A percentile compares a stretch with the other conserved stretches of the same genome.
phyloP scores from a whole-genome alignment of 2,113 vertebrate species.

The Leptocoma aspasia region DNA sequence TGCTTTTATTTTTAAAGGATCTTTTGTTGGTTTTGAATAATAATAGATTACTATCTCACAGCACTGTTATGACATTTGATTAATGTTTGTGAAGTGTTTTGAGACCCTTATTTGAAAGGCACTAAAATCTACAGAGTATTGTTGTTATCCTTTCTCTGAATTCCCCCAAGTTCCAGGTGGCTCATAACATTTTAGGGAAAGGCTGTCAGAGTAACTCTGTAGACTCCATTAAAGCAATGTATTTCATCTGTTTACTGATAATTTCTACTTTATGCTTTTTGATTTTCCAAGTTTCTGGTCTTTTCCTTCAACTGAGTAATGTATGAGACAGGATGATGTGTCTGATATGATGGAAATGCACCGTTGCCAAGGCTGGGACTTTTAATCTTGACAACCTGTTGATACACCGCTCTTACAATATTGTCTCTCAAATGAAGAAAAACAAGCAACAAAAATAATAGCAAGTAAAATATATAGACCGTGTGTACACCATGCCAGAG shows the following conservation, averaged over 20 bases:
- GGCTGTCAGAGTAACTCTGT: not conserved
- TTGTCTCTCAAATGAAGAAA: not conserved
- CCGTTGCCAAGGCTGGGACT: not conserved
- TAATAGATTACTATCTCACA: not conserved
- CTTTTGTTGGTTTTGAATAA: not conserved
- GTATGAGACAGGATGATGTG: not conserved
- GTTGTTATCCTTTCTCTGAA: slow-evolving; percentile 24
- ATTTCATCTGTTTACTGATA: not conserved
- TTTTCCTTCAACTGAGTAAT: not conserved
- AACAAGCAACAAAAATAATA: not conserved
- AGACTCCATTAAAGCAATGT: not conserved
- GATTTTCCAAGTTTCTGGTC: not conserved
- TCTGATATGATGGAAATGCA: not conserved
- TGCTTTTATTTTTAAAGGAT: not conserved
- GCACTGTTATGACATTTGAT: not conserved
- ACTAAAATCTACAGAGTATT: slow-evolving; percentile 22
- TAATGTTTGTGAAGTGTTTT: slow-evolving; percentile 19
- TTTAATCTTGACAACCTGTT: not conserved
- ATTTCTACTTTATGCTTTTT: not conserved
- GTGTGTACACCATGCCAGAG: too few species aligned
- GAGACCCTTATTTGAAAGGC: slow-evolving; percentile 22
- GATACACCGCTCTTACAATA: not conserved
- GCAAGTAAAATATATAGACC: not conserved
- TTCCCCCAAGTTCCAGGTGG: slow-evolving; percentile 5
- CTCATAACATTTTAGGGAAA: slow-evolving; percentile 32